Conservation (phyloP, 2,888 invertebrate genomes). For the Acanthosepion lycidas region DNA sequence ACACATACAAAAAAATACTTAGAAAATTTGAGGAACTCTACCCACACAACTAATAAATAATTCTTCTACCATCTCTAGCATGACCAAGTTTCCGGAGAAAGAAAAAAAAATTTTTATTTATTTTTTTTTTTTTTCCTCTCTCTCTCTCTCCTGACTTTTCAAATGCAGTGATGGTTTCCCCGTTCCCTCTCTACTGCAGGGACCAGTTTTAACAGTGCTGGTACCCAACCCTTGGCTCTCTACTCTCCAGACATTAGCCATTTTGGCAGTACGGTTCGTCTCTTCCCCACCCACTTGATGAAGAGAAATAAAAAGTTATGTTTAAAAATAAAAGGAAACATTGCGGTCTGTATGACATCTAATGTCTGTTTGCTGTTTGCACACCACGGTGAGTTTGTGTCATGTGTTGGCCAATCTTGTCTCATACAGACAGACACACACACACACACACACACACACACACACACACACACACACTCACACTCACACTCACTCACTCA, state of each 20-base stretch:
- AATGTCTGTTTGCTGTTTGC: slow-evolving; percentile 5
- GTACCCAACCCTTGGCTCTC: not conserved
- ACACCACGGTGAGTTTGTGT: not conserved
- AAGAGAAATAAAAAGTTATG: slow-evolving; percentile 13
- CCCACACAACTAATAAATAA: not conserved
- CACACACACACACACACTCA: not conserved
- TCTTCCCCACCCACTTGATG: not conserved
- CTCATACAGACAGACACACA: not conserved
- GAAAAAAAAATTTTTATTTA: not conserved
- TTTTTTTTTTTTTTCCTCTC: not conserved
- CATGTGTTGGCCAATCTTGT: not conserved
- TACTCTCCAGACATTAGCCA: not conserved
- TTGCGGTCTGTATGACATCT: not conserved
- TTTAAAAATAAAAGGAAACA: not conserved
- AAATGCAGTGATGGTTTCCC: not conserved
- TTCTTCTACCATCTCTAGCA: not conserved
- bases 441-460: not conserved
- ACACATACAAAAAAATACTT: not conserved
- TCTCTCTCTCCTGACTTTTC: not conserved
- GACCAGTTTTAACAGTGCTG: slow-evolving; percentile 35
- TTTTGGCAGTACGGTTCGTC: not conserved
- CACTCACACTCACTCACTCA: not conserved
- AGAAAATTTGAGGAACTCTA: not conserved
- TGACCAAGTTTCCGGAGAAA: not conserved
- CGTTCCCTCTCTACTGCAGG: not conserved